Evolutionary conservation across 2,888 invertebrate genomes (phyloP).

Genomic region (Euproctis similis): DNA sequence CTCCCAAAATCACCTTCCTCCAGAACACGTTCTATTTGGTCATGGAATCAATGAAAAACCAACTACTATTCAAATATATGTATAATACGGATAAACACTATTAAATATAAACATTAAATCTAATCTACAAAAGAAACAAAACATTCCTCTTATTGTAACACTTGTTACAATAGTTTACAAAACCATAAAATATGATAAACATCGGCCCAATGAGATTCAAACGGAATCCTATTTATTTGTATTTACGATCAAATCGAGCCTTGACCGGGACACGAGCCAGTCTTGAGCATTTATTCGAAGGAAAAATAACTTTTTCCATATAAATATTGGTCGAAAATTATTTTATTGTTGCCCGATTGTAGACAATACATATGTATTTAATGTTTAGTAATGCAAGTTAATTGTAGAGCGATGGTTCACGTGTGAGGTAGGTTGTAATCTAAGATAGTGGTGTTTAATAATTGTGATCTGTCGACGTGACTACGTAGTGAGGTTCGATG

Average conservation of each 20-base stretch:
- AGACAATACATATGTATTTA: constrained; percentile 34
- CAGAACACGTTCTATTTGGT: too few relatives aligned
- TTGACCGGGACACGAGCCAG: constrained; percentile 43
- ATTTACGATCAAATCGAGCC: constrained; percentile 61
- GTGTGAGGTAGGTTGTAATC: constrained; percentile 22
- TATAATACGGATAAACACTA: too few relatives aligned
- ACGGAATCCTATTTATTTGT: constrained; percentile 62
- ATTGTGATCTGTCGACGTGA: constrained; percentile 35
- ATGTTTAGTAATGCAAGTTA: constrained; percentile 20
- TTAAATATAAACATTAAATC: constrained; percentile 1
- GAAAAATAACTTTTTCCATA: constrained; percentile 45
- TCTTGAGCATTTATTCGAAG: constrained; percentile 27
- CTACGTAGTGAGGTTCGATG: constrained; percentile 41
- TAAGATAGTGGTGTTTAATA: constrained; percentile 38
- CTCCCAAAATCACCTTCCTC: too few relatives aligned
- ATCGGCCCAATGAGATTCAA: constrained; percentile 60
- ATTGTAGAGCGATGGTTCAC: constrained; percentile 12
- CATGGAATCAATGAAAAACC: too few relatives aligned
- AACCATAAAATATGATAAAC: constrained; percentile 67
- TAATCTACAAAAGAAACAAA: constrained; percentile 37
- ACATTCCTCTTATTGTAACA: constrained; percentile 47
- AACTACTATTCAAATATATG: too few relatives aligned
- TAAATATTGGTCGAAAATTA: constrained; percentile 38
- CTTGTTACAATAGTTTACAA: constrained; percentile 52
- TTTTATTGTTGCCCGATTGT: constrained; percentile 36